Percentiles rank a stretch among this genome's conserved stretches.
phyloP scores from a whole-genome alignment of 2,888 invertebrate species.

The Troides aeacus region DNA sequence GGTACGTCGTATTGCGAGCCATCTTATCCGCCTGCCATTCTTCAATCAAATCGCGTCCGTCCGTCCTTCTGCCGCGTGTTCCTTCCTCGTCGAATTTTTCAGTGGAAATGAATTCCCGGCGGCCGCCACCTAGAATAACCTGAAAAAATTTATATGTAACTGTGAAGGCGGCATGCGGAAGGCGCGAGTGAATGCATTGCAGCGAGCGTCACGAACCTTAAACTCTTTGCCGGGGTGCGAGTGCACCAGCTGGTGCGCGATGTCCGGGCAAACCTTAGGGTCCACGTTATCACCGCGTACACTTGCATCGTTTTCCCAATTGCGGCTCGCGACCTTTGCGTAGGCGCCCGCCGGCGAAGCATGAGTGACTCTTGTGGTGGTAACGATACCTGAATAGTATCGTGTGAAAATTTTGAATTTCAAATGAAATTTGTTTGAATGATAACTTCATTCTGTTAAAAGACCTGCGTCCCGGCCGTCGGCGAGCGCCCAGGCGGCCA shows the following conservation, averaged over 20 bases:
- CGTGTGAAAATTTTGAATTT: no score
- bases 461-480: constrained; percentile 58
- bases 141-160: constrained; percentile 39
- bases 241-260: constrained; percentile 84
- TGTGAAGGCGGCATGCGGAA: no score
- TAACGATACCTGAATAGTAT: constrained; percentile 64
- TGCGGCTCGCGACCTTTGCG: constrained; percentile 82
- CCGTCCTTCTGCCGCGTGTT: constrained; percentile 65
- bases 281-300: constrained; percentile 62
- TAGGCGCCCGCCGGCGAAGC: constrained; percentile 86
- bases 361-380: constrained; percentile 87
- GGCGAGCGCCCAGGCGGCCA: constrained; percentile 82
- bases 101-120: constrained; percentile 81
- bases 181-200: no score
- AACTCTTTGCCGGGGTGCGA: constrained; percentile 82
- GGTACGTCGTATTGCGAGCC: constrained; percentile 47
- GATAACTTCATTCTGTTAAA: no score
- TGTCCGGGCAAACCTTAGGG: constrained; percentile 81
- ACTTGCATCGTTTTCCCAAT: constrained; percentile 84
- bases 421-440: no score
- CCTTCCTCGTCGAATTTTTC: constrained; percentile 72
- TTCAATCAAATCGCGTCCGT: constrained; percentile 83
- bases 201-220: constrained; percentile 69
- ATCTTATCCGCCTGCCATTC: constrained; percentile 80
- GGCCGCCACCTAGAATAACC: constrained; percentile 87